Base-by-base conservation (phyloP, 2,113 vertebrate genomes). In the Mobula birostris region DNA sequence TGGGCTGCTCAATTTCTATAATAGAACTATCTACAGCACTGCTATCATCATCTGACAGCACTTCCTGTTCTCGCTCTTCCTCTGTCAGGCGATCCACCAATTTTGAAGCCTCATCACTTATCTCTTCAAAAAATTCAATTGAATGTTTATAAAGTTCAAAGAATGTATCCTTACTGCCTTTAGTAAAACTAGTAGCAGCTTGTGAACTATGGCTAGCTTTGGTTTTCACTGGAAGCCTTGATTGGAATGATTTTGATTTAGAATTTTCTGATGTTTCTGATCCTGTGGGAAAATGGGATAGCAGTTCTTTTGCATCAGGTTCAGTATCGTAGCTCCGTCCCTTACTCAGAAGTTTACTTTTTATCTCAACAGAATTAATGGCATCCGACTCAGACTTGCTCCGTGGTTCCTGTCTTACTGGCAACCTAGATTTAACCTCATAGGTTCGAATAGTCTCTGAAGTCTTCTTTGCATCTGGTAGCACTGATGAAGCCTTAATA, bases 81-180 rank as follows among this genome's bases (percentile, higher is more conserved):
- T 98, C 98, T 0, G 97, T 97, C 95, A 99, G 97, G 96, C 98
- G 98, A 92, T 98, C 98, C 95, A 98, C 98, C 96, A 99, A 96
- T 95, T 99, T 99, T 95, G 98, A 98, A 93, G 98, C 98, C 97
- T 99, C 98, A 6, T 99, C 97, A 14, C 98, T 98, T 97, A 99
- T 99, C 96, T 99, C 98, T 96, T 99, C 97, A 96, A 98, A 98
- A 96, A 98, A 99, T 94, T 98, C 98, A 96, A 98, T 96, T 87
- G 98, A 98, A 95, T 98, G 97, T 96, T 98, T 98, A 93, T 96
- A 97, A 95, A 97, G 95, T 95, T 98, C 97, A 96, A 97, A 96
- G 95, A 97, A 97, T 17, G 95, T 96, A 94, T 98, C 97, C 96
- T 96, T 97, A 97, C 97, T 98, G 94, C 98, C 97, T 96, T 97